phyloP scores from a whole-genome alignment of 2,888 invertebrate genomes.

The Hedya salicella region DNA sequence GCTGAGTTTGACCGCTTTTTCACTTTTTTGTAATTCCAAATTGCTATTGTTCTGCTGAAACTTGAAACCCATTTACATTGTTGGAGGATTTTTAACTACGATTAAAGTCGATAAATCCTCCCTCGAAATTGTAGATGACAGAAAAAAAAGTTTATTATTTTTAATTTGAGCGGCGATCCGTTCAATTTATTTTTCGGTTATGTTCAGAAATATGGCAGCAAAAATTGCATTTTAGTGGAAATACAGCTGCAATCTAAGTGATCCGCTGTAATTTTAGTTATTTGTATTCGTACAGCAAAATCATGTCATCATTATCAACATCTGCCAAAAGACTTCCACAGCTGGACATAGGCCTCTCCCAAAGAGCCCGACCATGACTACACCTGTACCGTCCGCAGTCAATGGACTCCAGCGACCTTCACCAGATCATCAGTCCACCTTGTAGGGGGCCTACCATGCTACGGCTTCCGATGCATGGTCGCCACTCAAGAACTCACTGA shows the following conservation, averaged over 20 bases:
- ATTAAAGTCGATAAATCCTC: slow-evolving; percentile 40
- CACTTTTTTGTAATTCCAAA: slow-evolving; percentile 73
- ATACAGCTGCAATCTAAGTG: slow-evolving; percentile 26
- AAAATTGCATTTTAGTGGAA: slow-evolving; percentile 22
- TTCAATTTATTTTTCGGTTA: slow-evolving; percentile 33
- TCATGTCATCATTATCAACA: no score
- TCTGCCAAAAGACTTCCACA: no score
- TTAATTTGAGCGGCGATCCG: slow-evolving; percentile 29
- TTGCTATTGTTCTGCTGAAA: slow-evolving; percentile 74
- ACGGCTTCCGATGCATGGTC: no score
- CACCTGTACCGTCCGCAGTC: no score
- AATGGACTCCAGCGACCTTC: no score
- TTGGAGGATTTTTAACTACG: slow-evolving; percentile 35
- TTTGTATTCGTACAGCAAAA: slow-evolving; percentile 17
- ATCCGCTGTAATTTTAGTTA: slow-evolving; percentile 25
- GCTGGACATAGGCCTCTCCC: no score
- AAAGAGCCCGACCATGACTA: no score
- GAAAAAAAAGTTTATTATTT: slow-evolving; percentile 31
- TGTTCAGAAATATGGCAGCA: slow-evolving; percentile 20
- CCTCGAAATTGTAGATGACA: slow-evolving; percentile 35
- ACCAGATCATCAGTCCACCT: no score
- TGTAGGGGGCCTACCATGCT: no score
- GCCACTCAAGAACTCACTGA: no score
- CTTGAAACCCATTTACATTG: slow-evolving; percentile 47
- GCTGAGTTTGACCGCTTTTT: slow-evolving; percentile 65